phyloP scores from a whole-genome alignment of 2,888 invertebrate species.

The Malthinus flaveolus region DNA sequence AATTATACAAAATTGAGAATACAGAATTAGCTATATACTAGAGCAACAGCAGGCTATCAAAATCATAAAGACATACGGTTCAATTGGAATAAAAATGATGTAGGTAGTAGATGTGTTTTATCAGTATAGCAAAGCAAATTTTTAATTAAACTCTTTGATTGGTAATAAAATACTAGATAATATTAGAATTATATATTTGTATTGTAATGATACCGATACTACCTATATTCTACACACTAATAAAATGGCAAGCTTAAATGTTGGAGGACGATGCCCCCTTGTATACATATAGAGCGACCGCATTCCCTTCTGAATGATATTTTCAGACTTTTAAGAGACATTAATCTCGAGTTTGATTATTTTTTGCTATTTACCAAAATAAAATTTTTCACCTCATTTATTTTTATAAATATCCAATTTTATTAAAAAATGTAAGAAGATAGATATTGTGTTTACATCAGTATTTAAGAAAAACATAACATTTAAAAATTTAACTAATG shows the following conservation, averaged over 20 bases:
- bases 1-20: too few relatives aligned
- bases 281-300: constrained; percentile 7
- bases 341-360: constrained; percentile 5
- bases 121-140: too few relatives aligned
- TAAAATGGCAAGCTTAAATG: constrained; percentile 1
- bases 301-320: constrained; percentile 7
- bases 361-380: constrained; percentile 4
- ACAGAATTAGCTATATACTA: too few relatives aligned
- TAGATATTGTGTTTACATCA: background rate
- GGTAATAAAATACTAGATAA: background rate
- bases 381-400: constrained; percentile 1
- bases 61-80: too few relatives aligned
- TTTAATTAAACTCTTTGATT: too few relatives aligned
- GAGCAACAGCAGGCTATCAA: too few relatives aligned
- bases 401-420: background rate
- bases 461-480: constrained; percentile 4
- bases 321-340: constrained; percentile 7
- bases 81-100: too few relatives aligned
- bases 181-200: background rate
- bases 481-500: constrained; percentile 2
- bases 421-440: constrained; percentile 3
- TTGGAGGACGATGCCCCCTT: constrained; percentile 1
- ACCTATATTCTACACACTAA: background rate
- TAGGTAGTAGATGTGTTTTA: too few relatives aligned
- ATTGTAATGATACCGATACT: too few relatives aligned